Percentiles rank a stretch among this genome's conserved stretches.
These are phyloP conservation scores for Urocyon cinereoargenteus DNA, from an alignment of 2,797 vertebrate species.

Conservation along the genomic window DNA sequence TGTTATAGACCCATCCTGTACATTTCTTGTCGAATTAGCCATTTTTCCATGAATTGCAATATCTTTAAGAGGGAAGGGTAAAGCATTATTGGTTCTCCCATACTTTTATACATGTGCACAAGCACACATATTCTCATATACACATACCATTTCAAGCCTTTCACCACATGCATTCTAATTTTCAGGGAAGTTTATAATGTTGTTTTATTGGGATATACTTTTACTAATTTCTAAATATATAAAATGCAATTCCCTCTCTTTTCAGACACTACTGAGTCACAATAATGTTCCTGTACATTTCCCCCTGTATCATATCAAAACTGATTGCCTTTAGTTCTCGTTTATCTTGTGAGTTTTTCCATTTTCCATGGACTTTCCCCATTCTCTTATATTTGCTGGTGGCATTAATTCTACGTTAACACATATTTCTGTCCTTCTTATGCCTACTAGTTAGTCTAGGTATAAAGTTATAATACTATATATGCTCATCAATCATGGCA, in stretches of 20 bases:
- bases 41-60: not conserved
- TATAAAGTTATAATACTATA: not conserved
- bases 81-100: not conserved
- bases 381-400: not conserved
- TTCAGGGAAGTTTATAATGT: not conserved
- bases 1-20: not conserved
- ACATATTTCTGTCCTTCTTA: not conserved
- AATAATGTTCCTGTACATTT: not conserved
- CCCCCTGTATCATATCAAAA: not conserved
- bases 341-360: not conserved
- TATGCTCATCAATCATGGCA: not conserved
- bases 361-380: not conserved
- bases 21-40: not conserved
- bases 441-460: not conserved
- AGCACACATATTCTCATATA: fast-evolving
- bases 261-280: not conserved
- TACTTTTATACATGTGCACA: not conserved
- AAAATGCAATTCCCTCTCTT: not conserved
- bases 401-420: not conserved
- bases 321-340: not conserved
- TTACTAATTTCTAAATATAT: not conserved
- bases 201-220: not conserved
- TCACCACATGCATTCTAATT: not conserved
- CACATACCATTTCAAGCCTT: not conserved
- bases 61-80: not conserved